Conservation (phyloP, 2,888 invertebrate species). For the Cheilosia grossa region DNA sequence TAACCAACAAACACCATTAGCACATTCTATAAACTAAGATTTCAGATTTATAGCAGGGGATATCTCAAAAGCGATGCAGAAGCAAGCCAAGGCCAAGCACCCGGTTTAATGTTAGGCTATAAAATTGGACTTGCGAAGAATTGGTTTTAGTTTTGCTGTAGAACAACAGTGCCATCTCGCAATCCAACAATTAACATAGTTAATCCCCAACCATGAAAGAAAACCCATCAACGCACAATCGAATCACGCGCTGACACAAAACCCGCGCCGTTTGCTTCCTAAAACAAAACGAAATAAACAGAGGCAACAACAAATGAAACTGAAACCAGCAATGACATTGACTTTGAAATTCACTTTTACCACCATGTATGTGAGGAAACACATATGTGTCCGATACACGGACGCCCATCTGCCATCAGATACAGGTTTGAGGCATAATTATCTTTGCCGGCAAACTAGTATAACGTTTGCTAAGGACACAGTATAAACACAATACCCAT, state of each 20-base stretch:
- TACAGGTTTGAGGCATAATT: constrained; percentile 45
- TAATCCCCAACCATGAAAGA: constrained; percentile 30
- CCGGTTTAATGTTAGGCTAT: constrained; percentile 26
- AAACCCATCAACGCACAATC: not conserved
- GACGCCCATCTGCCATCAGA: constrained; percentile 16
- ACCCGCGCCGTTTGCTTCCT: constrained; percentile 49
- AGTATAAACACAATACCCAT: constrained; percentile 19
- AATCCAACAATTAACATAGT: constrained; percentile 14
- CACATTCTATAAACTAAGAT: constrained; percentile 14
- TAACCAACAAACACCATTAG: constrained; percentile 24
- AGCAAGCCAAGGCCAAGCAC: constrained; percentile 58
- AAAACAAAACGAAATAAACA: constrained; percentile 40
- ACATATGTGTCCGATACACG: constrained; percentile 13
- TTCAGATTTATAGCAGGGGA: not conserved
- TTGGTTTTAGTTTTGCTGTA: not conserved
- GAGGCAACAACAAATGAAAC: constrained; percentile 44
- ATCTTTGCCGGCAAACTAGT: constrained; percentile 52
- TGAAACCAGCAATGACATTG: constrained; percentile 69
- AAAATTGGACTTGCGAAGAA: constrained; percentile 31
- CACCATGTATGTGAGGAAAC: constrained; percentile 4
- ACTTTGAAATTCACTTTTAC: constrained; percentile 73
- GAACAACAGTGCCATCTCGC: constrained; percentile 29
- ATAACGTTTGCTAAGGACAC: constrained; percentile 70
- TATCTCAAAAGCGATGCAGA: constrained; percentile 28
- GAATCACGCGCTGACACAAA: constrained; percentile 19